Percentiles rank a stretch among this genome's conserved stretches.
Conservation (phyloP, 2,888 invertebrate genomes). For the Acleris laterana region DNA sequence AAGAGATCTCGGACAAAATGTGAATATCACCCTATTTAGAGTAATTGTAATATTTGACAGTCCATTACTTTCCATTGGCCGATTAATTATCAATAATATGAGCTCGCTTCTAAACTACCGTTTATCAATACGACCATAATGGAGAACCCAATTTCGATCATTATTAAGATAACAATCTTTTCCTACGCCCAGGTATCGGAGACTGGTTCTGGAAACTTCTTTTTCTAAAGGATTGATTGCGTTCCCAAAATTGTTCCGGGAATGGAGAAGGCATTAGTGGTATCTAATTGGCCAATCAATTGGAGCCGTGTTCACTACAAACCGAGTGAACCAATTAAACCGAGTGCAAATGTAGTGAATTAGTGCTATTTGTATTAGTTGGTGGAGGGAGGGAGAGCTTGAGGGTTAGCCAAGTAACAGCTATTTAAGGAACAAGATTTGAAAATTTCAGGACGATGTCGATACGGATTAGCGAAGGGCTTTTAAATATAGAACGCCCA, state of each 20-base stretch:
- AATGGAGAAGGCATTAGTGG: conserved; percentile 50
- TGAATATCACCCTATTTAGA: no score
- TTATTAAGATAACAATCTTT: conserved; percentile 11
- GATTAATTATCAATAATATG: no score
- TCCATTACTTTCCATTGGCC: no score
- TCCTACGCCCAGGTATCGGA: conserved; percentile 6
- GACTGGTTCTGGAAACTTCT: conserved; percentile 10
- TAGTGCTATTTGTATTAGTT: conserved; percentile 47
- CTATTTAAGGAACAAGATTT: conserved; percentile 15
- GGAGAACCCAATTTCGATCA: conserved; percentile 11
- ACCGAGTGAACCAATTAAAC: conserved; percentile 62
- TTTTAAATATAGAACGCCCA: no score
- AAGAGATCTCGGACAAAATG: no score
- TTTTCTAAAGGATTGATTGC: conserved; percentile 25
- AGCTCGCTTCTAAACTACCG: no score
- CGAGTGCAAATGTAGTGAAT: conserved; percentile 54
- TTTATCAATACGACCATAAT: neutral
- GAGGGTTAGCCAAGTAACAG: conserved; percentile 12
- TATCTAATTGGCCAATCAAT: conserved; percentile 76
- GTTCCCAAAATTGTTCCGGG: conserved; percentile 30
- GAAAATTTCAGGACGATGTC: conserved; percentile 1
- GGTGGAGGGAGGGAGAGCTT: conserved; percentile 22
- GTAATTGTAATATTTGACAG: no score
- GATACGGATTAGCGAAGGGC: no score
- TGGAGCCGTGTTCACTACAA: conserved; percentile 55